Base-by-base conservation (phyloP, 2,888 invertebrate species). In the Geotrupes spiniger region DNA sequence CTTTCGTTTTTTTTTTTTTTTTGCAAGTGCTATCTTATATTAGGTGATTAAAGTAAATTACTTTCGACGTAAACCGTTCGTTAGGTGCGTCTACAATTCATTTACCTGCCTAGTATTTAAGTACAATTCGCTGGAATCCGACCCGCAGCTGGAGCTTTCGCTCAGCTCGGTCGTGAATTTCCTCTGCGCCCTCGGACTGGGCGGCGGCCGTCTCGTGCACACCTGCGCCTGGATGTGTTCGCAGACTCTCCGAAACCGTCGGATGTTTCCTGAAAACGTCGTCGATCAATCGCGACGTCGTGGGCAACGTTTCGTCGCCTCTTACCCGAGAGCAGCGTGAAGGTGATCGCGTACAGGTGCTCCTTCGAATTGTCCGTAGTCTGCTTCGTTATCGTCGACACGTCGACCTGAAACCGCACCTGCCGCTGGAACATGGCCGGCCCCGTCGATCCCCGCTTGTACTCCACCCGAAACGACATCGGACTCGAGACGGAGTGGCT, bases 401-500 rank as follows among this genome's bases (percentile, higher is more conserved):
- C 87, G 69, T 90, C 90, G 56, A 90, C 90, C 81, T 97, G 96
- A 77, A 97, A 95, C 56, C 95, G 80, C 16, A 97, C 95, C 74
- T 96, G 96, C 59, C 97, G 78, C 66, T 96, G 94, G 72, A 97
- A 96, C 91, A 97, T 93, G 52, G 92, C 92, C 14, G 94, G 92
- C 44, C 93, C 94, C 57, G 94, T 91, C 36, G 91, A 89, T 12
- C 91, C 94, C 39, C 98, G 78, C 69, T 95, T 93, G 76, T 98
- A 99, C 72, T 99, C 98, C 49, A 98, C 97, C 44, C 94, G 84
- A 77, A 99, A 99, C 27, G 96, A 95, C 82, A 95, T 95, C 39
- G 98, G 96, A 54, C 95, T 95, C 21, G 94, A 84, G n/a, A 99
- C 98, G 66, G 93, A 97, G 77, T 99, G 99, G 37, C 92, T 93